Evolutionary conservation across 2,888 invertebrate genomes (phyloP).

Genomic region (Ophion ventricosus): DNA sequence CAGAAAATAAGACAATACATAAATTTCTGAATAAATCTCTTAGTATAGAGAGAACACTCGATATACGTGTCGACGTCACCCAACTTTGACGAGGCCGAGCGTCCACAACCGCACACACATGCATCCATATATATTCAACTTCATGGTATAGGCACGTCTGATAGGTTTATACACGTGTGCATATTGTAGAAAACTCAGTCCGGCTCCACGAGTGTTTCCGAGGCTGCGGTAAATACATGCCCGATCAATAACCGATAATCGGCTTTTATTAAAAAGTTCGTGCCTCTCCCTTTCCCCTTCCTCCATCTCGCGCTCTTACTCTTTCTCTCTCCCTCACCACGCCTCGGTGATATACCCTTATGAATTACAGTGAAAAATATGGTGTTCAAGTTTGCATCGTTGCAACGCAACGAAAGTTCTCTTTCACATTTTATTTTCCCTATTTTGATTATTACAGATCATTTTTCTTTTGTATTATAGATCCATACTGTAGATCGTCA

Average conservation of each 20-base stretch:
- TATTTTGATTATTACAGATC: too few species aligned
- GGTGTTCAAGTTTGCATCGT: too few species aligned
- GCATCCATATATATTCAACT: constrained; percentile 21
- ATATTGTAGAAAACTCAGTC: constrained; percentile 20
- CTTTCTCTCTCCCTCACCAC: constrained; percentile 5
- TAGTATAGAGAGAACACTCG: neutral
- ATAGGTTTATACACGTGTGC: neutral
- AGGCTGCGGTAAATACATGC: constrained; percentile 32
- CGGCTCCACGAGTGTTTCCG: neutral
- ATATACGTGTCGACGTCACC: constrained; percentile 37
- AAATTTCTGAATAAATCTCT: neutral
- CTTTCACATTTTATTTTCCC: too few species aligned
- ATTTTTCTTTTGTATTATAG: too few species aligned
- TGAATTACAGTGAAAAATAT: constrained; percentile 25
- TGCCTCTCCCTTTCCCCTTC: constrained; percentile 4
- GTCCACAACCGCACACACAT: neutral
- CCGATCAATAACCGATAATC: constrained; percentile 61
- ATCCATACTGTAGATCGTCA: too few species aligned
- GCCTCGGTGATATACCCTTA: constrained; percentile 14
- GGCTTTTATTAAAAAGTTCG: constrained; percentile 48
- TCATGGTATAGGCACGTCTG: constrained; percentile 17
- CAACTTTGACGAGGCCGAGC: constrained; percentile 46
- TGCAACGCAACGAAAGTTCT: too few species aligned
- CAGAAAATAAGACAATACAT: neutral
- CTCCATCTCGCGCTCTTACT: neutral